Conservation (phyloP, 2,888 invertebrate genomes). For the Drosophila merina region DNA sequence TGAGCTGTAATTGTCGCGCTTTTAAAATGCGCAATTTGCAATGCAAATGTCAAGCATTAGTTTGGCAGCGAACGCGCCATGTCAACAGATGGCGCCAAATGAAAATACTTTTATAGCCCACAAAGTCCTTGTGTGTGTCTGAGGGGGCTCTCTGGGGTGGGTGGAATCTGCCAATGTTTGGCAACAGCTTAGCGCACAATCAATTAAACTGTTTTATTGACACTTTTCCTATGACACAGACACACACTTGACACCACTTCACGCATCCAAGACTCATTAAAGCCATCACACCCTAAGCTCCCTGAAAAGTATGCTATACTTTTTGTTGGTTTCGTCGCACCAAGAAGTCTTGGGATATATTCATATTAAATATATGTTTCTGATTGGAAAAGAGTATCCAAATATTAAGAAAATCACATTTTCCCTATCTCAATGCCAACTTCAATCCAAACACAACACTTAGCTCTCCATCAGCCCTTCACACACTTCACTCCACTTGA, state of each 20-base stretch:
- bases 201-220: slow-evolving; percentile 77
- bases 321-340: not conserved
- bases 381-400: not conserved
- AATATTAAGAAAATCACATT: not conserved
- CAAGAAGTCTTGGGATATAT: too few relatives aligned
- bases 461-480: not conserved
- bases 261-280: not conserved
- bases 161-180: slow-evolving; percentile 53
- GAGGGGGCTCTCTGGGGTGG: not conserved
- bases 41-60: slow-evolving; percentile 77
- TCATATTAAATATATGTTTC: too few relatives aligned
- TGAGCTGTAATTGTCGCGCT: slow-evolving; percentile 72
- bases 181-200: slow-evolving; percentile 76
- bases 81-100: slow-evolving; percentile 59
- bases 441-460: not conserved
- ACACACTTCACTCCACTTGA: not conserved
- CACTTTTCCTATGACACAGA: slow-evolving; percentile 58
- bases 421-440: not conserved
- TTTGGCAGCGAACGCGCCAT: slow-evolving; percentile 51
- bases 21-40: slow-evolving; percentile 75
- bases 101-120: slow-evolving; percentile 44
- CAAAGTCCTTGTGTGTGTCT: not conserved
- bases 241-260: slow-evolving; percentile 37
- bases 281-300: not conserved
- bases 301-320: not conserved